Evolutionary conservation across 2,797 vertebrate species (phyloP), one percentile per base, ranked within the genome.

Genomic region (Buphagus erythrorhynchus): DNA sequence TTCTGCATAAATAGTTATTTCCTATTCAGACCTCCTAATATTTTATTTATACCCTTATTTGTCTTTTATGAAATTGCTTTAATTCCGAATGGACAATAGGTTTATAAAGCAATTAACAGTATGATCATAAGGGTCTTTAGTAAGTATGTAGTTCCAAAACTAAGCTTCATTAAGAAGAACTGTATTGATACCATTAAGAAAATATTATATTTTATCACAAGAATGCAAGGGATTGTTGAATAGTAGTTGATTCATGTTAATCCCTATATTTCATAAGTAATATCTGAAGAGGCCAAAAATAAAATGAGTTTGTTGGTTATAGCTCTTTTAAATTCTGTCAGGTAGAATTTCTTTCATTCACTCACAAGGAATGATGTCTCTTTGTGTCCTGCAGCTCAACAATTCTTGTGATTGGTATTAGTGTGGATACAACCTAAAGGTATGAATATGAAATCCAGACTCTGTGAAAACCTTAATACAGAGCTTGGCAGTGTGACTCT

Each of bases 31-130:
- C n/a, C 6, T 82, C 59, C 76, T 95, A 78, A 89, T 92, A 84
- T 95, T 93, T 97, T 95, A 95, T 96, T 96, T 92, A 96, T 94
- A 84, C 17, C 38, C 29, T 86, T 95, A 92, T 96, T 96, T 96
- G 49, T 31, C 35, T 89, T 94, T 92, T 96, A 85, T 76, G 68
- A 90, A 93, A 93, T 82, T 83, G 65, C 65, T 90, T 96, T 91
- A 94, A 78, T 93, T 94, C 77, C 88, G 38, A 80, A 65, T 62
- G 35, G 85, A 52, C 68, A 86, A 63, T 83, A 74, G 36, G 55
- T 94, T 95, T 95, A 92, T 95, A 88, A 93, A 91, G 79, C 72
- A 93, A 95, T 95, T 96, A 95, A 72, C 25, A 84, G 25, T 54
- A 62, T 75, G 77, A 10, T 77, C 67, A n/a, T 77, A 88, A 87